Evolutionary conservation across 1,140 invertebrate species (phyloP).

Genomic region (Drosophila lowei): DNA sequence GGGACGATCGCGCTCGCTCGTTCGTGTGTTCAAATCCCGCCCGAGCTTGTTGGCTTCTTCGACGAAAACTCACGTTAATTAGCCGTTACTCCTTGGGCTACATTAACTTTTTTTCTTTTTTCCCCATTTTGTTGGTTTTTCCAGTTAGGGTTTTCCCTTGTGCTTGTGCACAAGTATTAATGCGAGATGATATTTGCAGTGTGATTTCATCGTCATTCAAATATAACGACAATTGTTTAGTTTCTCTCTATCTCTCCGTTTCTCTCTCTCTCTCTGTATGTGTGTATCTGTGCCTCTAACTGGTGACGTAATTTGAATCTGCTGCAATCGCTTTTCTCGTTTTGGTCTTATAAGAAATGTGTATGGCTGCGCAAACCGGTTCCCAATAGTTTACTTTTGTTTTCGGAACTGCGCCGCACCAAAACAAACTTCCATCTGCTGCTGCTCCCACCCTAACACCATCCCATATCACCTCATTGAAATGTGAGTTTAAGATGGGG

Average conservation of each 20-base stretch:
- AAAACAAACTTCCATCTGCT: constrained; percentile 63
- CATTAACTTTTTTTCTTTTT: constrained; percentile 57
- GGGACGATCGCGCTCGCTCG: background rate
- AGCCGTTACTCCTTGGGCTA: constrained; percentile 74
- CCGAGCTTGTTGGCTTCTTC: constrained; percentile 76
- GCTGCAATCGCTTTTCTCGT: constrained; percentile 65
- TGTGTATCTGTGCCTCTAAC: constrained; percentile 15
- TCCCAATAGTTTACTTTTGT: constrained; percentile 48
- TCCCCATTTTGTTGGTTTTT: constrained; percentile 2
- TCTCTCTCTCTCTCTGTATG: constrained; percentile 4
- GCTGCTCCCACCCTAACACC: constrained; percentile 13
- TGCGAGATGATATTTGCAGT: background rate
- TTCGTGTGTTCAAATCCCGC: constrained; percentile 49
- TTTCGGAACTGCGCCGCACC: constrained; percentile 66
- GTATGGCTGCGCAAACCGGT: constrained; percentile 50
- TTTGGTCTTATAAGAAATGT: constrained; percentile 73
- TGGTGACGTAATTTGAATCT: constrained; percentile 64
- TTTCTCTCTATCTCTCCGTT: background rate
- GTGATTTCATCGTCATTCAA: constrained; percentile 29
- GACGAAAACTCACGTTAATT: constrained; percentile 70
- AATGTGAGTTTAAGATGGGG: constrained; percentile 5
- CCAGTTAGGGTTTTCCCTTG: background rate
- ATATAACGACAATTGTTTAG: constrained; percentile 20
- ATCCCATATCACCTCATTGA: constrained; percentile 7
- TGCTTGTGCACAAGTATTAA: no score